phyloP scores from a whole-genome alignment of 1,140 invertebrate species.

The Trachelipus rathkii region DNA sequence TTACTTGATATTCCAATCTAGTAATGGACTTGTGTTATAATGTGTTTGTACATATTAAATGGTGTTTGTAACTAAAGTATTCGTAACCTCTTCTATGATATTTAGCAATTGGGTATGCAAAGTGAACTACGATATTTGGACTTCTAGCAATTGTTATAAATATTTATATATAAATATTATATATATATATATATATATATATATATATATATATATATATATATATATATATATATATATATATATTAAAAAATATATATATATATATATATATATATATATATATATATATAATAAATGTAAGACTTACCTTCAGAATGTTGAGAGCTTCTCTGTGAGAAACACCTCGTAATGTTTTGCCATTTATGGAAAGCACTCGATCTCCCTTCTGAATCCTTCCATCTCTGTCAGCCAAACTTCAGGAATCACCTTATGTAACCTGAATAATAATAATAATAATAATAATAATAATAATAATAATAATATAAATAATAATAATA shows the following conservation, averaged over 20 bases:
- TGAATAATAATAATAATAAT: slow-evolving; percentile 48
- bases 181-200: not conserved
- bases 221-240: slow-evolving; percentile 3
- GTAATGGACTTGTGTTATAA: too few relatives aligned
- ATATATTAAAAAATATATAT: not conserved
- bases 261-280: not conserved
- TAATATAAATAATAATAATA: too few relatives aligned
- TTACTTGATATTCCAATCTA: too few relatives aligned
- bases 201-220: slow-evolving; percentile 13
- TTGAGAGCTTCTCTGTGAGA: slow-evolving; percentile 78
- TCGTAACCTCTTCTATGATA: too few relatives aligned
- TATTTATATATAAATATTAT: not conserved
- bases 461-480: too few relatives aligned
- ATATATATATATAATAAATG: not conserved
- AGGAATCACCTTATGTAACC: slow-evolving; percentile 78
- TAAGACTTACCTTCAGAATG: slow-evolving; percentile 67
- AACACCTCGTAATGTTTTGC: slow-evolving; percentile 70
- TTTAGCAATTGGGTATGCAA: too few relatives aligned
- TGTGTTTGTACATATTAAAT: too few relatives aligned
- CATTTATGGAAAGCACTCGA: slow-evolving; percentile 82
- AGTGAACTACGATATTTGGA: too few relatives aligned
- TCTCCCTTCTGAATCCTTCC: slow-evolving; percentile 80
- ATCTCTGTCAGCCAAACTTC: slow-evolving; percentile 78
- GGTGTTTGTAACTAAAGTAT: too few relatives aligned
- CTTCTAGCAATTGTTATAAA: slow-evolving; percentile 52